These are phyloP conservation scores for Etheostoma perlongum DNA, from an alignment of 2,797 vertebrate species.

Conservation along the genomic window DNA sequence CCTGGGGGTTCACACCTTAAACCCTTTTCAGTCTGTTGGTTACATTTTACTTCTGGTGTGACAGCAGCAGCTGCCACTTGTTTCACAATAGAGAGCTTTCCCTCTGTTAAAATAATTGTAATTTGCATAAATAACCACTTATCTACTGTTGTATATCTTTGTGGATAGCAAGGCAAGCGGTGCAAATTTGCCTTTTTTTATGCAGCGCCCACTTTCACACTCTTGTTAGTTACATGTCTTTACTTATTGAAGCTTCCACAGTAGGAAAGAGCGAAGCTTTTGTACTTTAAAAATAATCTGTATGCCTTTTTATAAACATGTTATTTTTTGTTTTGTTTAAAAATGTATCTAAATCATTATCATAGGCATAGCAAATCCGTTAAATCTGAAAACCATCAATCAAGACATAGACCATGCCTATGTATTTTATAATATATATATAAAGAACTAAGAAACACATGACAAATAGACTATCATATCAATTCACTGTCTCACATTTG, in stretches of 20 bases:
- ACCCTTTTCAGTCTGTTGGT: constrained; percentile 14
- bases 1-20: constrained; percentile 18
- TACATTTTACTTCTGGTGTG: constrained; percentile 11
- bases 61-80: constrained; percentile 7
- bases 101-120: constrained; percentile 26
- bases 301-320: constrained; percentile 5
- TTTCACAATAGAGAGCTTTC: constrained; percentile 26
- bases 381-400: not conserved
- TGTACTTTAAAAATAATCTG: not conserved
- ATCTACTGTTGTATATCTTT: constrained; percentile 25
- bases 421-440: not conserved
- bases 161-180: constrained; percentile 35
- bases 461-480: not conserved
- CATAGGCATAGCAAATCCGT: not conserved
- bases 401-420: not conserved
- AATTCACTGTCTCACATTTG: not conserved
- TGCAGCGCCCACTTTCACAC: constrained; percentile 8
- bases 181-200: constrained; percentile 49
- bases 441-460: not conserved
- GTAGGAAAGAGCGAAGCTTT: not conserved
- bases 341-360: not conserved
- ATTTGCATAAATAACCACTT: constrained; percentile 60
- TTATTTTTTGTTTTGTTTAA: no score
- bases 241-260: not conserved
- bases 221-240: constrained; percentile 23